A percentile compares a stretch with the other conserved stretches of the same genome.
These are phyloP conservation scores for Saccopteryx bilineata DNA, from an alignment of 2,113 vertebrate species.

Conservation along the genomic window DNA sequence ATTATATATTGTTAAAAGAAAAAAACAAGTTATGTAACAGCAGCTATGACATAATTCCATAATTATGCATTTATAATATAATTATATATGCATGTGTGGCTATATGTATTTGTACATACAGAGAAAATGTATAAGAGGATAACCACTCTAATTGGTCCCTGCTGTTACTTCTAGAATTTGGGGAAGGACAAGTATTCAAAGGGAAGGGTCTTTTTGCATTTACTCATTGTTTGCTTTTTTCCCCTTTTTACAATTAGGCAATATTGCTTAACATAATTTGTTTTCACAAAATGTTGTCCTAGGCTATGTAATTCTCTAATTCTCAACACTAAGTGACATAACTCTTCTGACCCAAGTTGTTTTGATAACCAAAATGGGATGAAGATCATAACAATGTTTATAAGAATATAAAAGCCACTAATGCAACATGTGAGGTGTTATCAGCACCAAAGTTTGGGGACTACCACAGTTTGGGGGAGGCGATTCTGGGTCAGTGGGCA, in stretches of 20 bases:
- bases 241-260: background rate
- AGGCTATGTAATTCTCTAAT: background rate
- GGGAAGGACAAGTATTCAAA: background rate
- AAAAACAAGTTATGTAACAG: constrained; percentile 38
- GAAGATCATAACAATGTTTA: constrained; percentile 26
- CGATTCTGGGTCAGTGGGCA: background rate
- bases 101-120: background rate
- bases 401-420: constrained; percentile 35
- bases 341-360: constrained; percentile 11
- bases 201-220: constrained; percentile 12
- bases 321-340: constrained; percentile 16
- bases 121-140: constrained; percentile 27
- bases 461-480: background rate
- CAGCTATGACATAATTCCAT: background rate
- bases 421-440: background rate
- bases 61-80: background rate
- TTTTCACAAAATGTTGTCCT: background rate
- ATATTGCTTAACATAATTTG: background rate
- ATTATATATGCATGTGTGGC: background rate
- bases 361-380: constrained; percentile 54
- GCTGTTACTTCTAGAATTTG: background rate
- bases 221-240: background rate
- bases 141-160: constrained; percentile 8
- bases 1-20: background rate
- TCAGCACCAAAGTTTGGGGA: background rate